Base-by-base conservation (phyloP, 2,113 vertebrate genomes). In the Cynopterus brachyotis region DNA sequence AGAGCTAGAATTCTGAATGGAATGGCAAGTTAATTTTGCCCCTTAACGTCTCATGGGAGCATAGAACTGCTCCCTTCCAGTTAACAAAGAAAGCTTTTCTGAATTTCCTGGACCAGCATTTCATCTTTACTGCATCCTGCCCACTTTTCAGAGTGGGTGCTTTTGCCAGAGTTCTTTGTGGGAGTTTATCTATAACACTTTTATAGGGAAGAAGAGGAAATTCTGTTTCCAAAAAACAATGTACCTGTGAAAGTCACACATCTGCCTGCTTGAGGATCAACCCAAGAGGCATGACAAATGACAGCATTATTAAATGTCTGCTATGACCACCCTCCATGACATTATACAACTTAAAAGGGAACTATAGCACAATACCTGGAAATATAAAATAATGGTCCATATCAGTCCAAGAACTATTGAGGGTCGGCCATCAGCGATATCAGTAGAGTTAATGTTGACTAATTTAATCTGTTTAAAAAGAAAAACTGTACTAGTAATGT, bases 311-410 rank as follows among this genome's bases (percentile, higher is more conserved):
- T 55, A 53, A 89, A 75, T 57, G n/a, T 78, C 83, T 76, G 28
- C 40, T 22, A 24, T 7, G 17, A 13, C 37, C 22, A 81, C 26
- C 30, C 30, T 85, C n/a, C 3, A 9, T 32, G 24, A 75, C 28
- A 19, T 24, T 19, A 3, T 4, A 9, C 26, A 50, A 45, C n/a
- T 28, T 11, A 62, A 72, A 81, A 86, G 45, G 10, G 20, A 70
- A 32, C 19, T 9, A 0, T 1, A 55, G n/a, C 0, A 0, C 8
- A 40, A 79, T 99, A 99, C 99, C 99, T 99, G 99, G 97, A 99
- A 99, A 98, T 99, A 99, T 0, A 99, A 98, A 97, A 99, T 99
- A 96, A 99, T 99, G 95, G 99, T 99, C 99, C 99, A 99, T 91
- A 99, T 96, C 98, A 99, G 98, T 17, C 99, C 99, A 42, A 99